phyloP scores from a whole-genome alignment of 2,797 vertebrate species.

The Anguilla marmorata region DNA sequence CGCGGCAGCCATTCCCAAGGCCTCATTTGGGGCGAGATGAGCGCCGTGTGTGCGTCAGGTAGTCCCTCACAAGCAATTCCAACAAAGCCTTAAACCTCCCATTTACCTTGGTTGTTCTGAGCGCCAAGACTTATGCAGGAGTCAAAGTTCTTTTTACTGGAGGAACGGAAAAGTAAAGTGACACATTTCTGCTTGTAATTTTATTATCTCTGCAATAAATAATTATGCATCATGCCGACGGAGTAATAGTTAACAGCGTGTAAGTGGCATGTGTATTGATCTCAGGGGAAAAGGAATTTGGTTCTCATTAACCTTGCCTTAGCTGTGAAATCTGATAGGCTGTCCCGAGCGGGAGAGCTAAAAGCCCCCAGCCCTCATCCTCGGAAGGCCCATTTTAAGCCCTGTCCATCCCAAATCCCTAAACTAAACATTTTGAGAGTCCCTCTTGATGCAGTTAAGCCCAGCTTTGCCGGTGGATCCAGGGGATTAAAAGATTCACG shows the following conservation, averaged over 20 bases:
- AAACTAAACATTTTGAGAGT: slow-evolving; percentile 55
- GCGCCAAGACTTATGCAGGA: neutral
- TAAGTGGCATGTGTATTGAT: slow-evolving; percentile 18
- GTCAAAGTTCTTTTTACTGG: neutral
- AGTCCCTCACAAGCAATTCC: neutral
- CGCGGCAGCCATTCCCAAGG: neutral
- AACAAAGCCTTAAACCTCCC: slow-evolving; percentile 3
- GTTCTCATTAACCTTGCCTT: slow-evolving; percentile 28
- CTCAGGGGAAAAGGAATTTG: slow-evolving; percentile 16
- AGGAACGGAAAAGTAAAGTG: neutral
- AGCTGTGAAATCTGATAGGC: slow-evolving; percentile 47
- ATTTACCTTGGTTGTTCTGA: neutral
- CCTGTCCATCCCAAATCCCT: slow-evolving; percentile 52
- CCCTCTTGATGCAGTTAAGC: slow-evolving; percentile 43
- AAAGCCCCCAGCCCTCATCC: slow-evolving; percentile 28
- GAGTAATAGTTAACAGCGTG: slow-evolving; percentile 29
- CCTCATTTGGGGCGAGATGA: neutral
- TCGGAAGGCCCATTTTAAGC: slow-evolving; percentile 51
- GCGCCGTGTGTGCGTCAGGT: neutral
- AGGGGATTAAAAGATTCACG: slow-evolving; percentile 52
- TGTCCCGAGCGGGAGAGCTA: slow-evolving; percentile 30
- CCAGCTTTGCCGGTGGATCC: slow-evolving; percentile 44
- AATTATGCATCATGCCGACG: neutral
- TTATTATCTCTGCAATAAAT: neutral
- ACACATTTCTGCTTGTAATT: neutral